These are phyloP conservation scores for Hippocampus barbouri DNA, from an alignment of 2,113 vertebrate genomes.

Conservation along the genomic window DNA sequence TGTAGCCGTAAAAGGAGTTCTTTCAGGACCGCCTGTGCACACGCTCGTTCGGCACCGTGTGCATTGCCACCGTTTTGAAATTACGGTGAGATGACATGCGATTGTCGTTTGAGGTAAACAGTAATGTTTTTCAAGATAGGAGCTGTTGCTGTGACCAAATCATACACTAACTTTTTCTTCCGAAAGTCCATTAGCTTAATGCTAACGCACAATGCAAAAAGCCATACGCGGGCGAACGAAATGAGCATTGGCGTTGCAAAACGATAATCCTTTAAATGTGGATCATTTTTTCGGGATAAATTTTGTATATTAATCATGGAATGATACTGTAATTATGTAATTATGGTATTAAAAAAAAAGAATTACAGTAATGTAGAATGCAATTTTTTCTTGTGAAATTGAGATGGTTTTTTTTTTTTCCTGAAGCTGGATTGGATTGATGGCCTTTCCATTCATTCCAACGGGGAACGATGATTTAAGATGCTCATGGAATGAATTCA, in stretches of 20 bases:
- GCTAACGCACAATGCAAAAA: not conserved
- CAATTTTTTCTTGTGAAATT: too few relatives aligned
- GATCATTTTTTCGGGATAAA: too few relatives aligned
- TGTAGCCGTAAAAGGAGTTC: conserved; percentile 10
- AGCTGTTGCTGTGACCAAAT: too few relatives aligned
- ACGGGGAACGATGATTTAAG: not conserved
- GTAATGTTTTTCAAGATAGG: too few relatives aligned
- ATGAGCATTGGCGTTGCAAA: not conserved
- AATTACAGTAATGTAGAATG: too few relatives aligned
- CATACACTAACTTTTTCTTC: too few relatives aligned
- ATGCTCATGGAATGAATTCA: not conserved
- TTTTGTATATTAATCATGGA: too few relatives aligned
- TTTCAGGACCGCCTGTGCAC: not conserved
- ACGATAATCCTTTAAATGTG: not conserved
- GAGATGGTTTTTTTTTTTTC: too few relatives aligned
- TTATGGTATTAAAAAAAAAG: too few relatives aligned
- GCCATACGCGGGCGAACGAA: not conserved
- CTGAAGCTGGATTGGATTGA: too few relatives aligned
- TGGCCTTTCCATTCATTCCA: not conserved
- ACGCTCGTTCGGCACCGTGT: not conserved
- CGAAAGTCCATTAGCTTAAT: not conserved
- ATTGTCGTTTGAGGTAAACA: not conserved
- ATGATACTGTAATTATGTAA: too few relatives aligned
- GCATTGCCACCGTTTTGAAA: not conserved
- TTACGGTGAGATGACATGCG: not conserved